Conservation (phyloP, 1,140 invertebrate genomes). For the Brachionus koreanus region DNA sequence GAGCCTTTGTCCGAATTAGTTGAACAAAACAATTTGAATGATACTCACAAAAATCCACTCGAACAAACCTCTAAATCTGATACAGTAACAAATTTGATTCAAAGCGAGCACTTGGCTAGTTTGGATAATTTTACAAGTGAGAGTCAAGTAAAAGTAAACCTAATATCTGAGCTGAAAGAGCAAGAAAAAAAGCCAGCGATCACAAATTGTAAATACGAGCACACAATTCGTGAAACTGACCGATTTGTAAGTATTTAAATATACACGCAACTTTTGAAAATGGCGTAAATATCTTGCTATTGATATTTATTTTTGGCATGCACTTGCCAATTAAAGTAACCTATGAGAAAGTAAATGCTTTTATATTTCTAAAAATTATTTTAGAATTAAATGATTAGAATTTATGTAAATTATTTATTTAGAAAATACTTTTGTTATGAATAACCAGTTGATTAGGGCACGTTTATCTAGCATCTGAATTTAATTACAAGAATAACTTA, state of each 20-base stretch:
- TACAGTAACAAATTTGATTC: not conserved
- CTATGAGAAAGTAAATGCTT: not conserved
- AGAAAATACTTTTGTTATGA: not conserved
- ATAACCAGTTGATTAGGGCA: constrained; percentile 5
- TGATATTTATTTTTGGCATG: not conserved
- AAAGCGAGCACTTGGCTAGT: not conserved
- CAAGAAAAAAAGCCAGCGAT: not conserved
- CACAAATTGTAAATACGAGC: not conserved
- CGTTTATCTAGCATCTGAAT: not conserved
- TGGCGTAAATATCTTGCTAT: not conserved
- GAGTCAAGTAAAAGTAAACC: not conserved
- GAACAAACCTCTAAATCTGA: not conserved
- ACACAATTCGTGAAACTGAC: not conserved
- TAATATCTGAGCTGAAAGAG: not conserved
- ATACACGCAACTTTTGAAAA: not conserved
- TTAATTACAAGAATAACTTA: not conserved
- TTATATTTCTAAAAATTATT: not conserved
- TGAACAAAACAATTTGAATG: constrained; percentile 2
- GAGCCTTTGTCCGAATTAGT: constrained; percentile 3
- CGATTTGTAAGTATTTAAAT: not conserved
- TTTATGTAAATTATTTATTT: constrained; percentile 5
- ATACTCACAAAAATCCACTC: not conserved
- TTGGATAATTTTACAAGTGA: not conserved
- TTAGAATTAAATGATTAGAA: not conserved
- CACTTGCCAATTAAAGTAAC: not conserved